Base-by-base conservation (phyloP, 2,113 vertebrate genomes). In the Lepisosteus oculatus region DNA sequence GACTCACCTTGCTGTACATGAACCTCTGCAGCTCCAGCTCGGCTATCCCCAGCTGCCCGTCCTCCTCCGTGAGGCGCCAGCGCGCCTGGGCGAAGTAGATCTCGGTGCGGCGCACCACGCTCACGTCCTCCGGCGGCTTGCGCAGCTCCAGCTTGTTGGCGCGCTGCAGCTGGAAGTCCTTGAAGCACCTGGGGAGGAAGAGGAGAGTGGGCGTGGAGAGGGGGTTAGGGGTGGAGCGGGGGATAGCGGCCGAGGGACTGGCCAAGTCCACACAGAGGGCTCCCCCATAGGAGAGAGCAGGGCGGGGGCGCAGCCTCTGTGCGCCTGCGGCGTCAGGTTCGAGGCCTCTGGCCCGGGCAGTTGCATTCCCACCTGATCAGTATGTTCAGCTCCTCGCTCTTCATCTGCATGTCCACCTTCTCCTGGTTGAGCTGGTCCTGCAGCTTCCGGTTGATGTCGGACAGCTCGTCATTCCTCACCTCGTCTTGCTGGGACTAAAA, bases 351-450 rank as follows among this genome's bases (percentile, higher is more conserved):
- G 15, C 45, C 14, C n/a, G 65, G 11, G 43, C 2, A 14, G 55
- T 4, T 66, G 29, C 17, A 3, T 4, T 62, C 62, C 68, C 47
- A 97, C 97, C 97, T 95, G 87, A 99, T 99, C 45, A 99, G 91
- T 47, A 99, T 99, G 85, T 99, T 99, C 67, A 99, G 93, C 81
- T 99, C 97, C 84, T 99, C 97, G 0, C 97, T 99, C 88, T 99
- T 97, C 83, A 96, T 93, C 87, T 98, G 96, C 82, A 99, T 85
- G 74, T 93, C 94, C 0, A 93, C 92, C 78, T 99, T 99, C 83
- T 99, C 96, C 81, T 96, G 95, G 85, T 93, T 95, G 61, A 99
- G 93, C 86, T 98, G 96, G 85, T 95, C 90, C 84, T 98, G 97
- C 65, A 98, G 92, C 62, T 91, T 89, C 65, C 91, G 90, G 83